Base-by-base conservation (phyloP, 2,797 vertebrate genomes). In the Columba guinea region DNA sequence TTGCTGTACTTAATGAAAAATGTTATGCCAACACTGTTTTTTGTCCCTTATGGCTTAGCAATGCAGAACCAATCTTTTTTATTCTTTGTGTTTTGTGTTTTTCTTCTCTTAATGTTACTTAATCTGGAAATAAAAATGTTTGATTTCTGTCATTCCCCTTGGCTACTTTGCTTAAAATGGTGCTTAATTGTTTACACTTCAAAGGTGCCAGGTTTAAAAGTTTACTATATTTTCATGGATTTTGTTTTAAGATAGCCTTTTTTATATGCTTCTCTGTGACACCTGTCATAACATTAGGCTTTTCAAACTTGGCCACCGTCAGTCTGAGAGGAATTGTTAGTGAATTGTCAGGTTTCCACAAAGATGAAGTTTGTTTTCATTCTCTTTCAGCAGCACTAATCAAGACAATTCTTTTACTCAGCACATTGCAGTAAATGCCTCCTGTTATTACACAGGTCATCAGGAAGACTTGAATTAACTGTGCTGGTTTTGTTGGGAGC, bases 81-180 rank as follows among this genome's bases (percentile, higher is more conserved):
- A 77, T 95, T 96, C 95, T 90, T 70, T 84, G 73, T 93, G 41
- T 93, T 94, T 91, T 16, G 24, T 90, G 52, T 84, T 94, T 79
- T 93, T 95, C 93, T 94, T 87, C 73, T 84, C 65, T 5, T 92
- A 92, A 92, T 88, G 65, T 89, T 97, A 71, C 52, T 77, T 96
- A 95, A 92, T 95, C 95, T 94, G 95, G 94, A 97, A 96, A 84
- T 91, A 86, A 94, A 95, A 94, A 86, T 93, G 84, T 96, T 96
- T 96, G 70, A 95, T 97, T 77, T 95, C 77, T 95, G 64, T 64
- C 85, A 80, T 95, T 75, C 69, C 49, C 84, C 6, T 96, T 67
- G 84, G 96, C 79, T 95, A 52, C 60, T 95, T 83, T 44, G 49
- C 44, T 90, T 70, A 93, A 90, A 91, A 84, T 92, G 92, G 55